Percentiles rank a stretch among this genome's conserved stretches.
Evolutionary conservation across 2,888 invertebrate species (phyloP).

Genomic region (Sinhomidia bicolor): DNA sequence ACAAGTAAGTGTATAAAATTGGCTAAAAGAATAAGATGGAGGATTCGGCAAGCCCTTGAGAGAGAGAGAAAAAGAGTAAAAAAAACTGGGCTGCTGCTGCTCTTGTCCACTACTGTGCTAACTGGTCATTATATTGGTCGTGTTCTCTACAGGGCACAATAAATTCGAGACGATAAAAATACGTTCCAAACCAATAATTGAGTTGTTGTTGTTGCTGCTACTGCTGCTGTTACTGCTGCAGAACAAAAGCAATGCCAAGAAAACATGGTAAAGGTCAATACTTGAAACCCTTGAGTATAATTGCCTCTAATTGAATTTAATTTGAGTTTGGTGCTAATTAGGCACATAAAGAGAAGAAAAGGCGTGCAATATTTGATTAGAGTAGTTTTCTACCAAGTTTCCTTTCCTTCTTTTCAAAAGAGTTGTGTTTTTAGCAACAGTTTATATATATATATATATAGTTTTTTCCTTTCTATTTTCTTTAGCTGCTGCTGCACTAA

Average conservation of each 20-base stretch:
- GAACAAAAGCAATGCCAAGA: too few relatives aligned
- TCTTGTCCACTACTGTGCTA: too few relatives aligned
- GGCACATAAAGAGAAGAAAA: background rate
- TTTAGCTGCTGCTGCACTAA: too few relatives aligned
- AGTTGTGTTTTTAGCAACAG: background rate
- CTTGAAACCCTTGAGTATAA: background rate
- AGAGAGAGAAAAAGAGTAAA: too few relatives aligned
- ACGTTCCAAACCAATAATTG: background rate
- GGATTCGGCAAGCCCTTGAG: too few relatives aligned
- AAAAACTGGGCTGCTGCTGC: too few relatives aligned
- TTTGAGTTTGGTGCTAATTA: constrained; percentile 26
- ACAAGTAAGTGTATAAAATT: too few relatives aligned
- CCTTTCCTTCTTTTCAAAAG: background rate
- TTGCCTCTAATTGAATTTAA: constrained; percentile 14
- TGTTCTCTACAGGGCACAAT: too few relatives aligned
- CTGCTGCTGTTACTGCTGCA: too few relatives aligned
- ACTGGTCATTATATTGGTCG: too few relatives aligned
- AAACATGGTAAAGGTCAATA: constrained; percentile 1
- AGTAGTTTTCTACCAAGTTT: background rate
- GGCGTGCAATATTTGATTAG: background rate
- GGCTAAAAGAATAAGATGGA: too few relatives aligned
- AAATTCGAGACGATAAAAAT: background rate
- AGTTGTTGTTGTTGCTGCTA: background rate
- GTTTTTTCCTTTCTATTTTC: background rate
- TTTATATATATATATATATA: too few relatives aligned